Base-by-base conservation (phyloP, 2,113 vertebrate species). In the Gambusia holbrooki region DNA sequence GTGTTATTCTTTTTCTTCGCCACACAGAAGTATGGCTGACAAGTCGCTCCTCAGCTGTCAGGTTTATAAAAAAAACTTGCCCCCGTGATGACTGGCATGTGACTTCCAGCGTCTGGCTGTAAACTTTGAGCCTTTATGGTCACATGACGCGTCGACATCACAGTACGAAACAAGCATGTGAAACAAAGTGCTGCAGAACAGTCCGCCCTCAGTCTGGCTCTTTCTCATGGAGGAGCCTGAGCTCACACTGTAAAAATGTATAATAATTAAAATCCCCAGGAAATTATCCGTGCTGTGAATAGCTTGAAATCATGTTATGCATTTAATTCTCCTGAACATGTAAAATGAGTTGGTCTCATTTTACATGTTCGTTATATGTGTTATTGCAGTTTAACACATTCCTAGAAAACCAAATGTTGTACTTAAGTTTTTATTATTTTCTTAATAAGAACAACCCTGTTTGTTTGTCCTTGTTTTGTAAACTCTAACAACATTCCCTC, bases 61-160 rank as follows among this genome's bases (percentile, higher is more conserved):
- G 73, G 74, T 79, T 76, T 90, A 88, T 85, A 93, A 92, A 94
- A 94, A 91, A 91, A 87, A 71, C 85, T 65, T 79, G 65, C 33
- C 81, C 88, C 84, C 74, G 62, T 91, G 89, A 91, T 87, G 82
- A 87, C 82, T 83, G 77, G 81, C 92, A 92, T 93, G 93, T 95
- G 93, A 94, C 85, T 89, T 93, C 84, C 91, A 88, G 85, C 88
- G 79, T 94, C 88, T 87, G 82, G 83, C 80, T 86, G 77, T 42
- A 51, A 80, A 80, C 75, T 82, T 58, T 79, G 72, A 77, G 80
- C 77, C 48, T 82, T 81, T 77, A 69, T 66, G 45, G 86, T 93
- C 93, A 94, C 93, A 92, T 90, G 92, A 91, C 51, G 62, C 25
- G 51, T 66, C 68, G 29, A 78, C 80, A 81, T 83, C 70, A 80